Percentiles rank a stretch among this genome's conserved stretches.
Conservation (phyloP, 2,888 invertebrate species). For the Boloria selene region DNA sequence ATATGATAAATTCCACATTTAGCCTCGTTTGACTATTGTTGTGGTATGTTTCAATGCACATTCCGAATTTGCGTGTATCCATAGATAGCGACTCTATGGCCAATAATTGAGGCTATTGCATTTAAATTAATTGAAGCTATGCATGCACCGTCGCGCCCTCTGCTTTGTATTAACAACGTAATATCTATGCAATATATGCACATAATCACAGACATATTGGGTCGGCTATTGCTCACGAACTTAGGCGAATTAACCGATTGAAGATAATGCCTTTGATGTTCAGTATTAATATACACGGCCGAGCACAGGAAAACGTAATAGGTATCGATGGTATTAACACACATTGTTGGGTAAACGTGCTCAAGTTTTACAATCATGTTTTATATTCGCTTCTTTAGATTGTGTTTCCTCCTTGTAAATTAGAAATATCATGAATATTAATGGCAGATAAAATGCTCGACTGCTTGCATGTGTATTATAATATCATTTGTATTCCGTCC, state of each 20-base stretch:
- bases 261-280: slow-evolving; percentile 69
- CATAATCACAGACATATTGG: slow-evolving; percentile 58
- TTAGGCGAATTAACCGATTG: slow-evolving; percentile 63
- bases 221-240: slow-evolving; percentile 69
- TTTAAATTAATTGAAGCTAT: slow-evolving; percentile 76
- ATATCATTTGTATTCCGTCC: slow-evolving; percentile 28
- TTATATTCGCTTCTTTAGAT: slow-evolving; percentile 27
- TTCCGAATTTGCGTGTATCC: slow-evolving; percentile 37
- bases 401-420: slow-evolving; percentile 30
- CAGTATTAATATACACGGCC: slow-evolving; percentile 34
- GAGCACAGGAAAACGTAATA: slow-evolving; percentile 19
- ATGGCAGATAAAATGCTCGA: slow-evolving; percentile 28
- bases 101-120: slow-evolving; percentile 75
- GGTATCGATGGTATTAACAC: slow-evolving; percentile 25
- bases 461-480: slow-evolving; percentile 24
- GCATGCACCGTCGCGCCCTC: slow-evolving; percentile 62
- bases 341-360: slow-evolving; percentile 21
- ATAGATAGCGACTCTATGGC: slow-evolving; percentile 57
- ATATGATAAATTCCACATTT: slow-evolving; percentile 32
- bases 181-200: slow-evolving; percentile 55
- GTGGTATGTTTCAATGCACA: slow-evolving; percentile 33
- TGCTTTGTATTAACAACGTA: slow-evolving; percentile 42
- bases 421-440: slow-evolving; percentile 30
- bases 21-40: slow-evolving; percentile 35
- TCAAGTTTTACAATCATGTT: slow-evolving; percentile 22